These are phyloP conservation scores for Cepaea hortensis DNA, from an alignment of 2,888 invertebrate species.

Conservation along the genomic window DNA sequence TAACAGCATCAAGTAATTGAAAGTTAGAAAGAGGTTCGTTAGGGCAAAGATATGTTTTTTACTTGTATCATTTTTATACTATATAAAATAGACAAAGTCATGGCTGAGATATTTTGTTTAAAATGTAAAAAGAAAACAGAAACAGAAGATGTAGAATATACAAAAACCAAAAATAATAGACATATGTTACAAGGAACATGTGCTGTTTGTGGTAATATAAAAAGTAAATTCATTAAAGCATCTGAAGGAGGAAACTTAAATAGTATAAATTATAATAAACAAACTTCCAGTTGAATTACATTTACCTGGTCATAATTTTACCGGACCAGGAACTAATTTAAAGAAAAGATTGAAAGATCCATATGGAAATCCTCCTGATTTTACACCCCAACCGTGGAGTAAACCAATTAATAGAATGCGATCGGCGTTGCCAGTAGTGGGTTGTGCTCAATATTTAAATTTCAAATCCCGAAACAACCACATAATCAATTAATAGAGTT, in stretches of 20 bases:
- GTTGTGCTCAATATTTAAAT: too few species aligned
- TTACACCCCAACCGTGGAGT: constrained; percentile 21
- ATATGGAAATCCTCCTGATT: constrained; percentile 3
- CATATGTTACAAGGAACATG: constrained; percentile 21
- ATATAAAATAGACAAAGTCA: constrained; percentile 18
- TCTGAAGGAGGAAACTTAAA: too few species aligned
- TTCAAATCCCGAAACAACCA: too few species aligned
- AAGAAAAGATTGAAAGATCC: constrained; percentile 18
- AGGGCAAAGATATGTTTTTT: too few species aligned
- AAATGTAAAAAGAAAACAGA: constrained; percentile 37
- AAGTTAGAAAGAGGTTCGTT: constrained; percentile 7
- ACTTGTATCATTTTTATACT: not conserved
- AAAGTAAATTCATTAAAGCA: constrained; percentile 44
- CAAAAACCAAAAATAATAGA: constrained; percentile 32
- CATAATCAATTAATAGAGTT: constrained; percentile 16
- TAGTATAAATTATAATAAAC: too few species aligned
- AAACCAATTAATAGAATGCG: too few species aligned
- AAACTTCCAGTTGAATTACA: constrained; percentile 40
- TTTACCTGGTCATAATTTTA: constrained; percentile 32
- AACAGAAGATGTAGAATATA: constrained; percentile 1
- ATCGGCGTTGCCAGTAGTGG: too few species aligned
- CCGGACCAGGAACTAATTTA: constrained; percentile 17
- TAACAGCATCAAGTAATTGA: constrained; percentile 13
- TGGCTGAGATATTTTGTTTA: constrained; percentile 14
- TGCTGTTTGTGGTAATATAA: constrained; percentile 36